Percentiles rank a stretch among this genome's conserved stretches.
These are phyloP conservation scores for Ctenochaetus hawaiiensis DNA, from an alignment of 2,797 vertebrate genomes.

Conservation along the genomic window DNA sequence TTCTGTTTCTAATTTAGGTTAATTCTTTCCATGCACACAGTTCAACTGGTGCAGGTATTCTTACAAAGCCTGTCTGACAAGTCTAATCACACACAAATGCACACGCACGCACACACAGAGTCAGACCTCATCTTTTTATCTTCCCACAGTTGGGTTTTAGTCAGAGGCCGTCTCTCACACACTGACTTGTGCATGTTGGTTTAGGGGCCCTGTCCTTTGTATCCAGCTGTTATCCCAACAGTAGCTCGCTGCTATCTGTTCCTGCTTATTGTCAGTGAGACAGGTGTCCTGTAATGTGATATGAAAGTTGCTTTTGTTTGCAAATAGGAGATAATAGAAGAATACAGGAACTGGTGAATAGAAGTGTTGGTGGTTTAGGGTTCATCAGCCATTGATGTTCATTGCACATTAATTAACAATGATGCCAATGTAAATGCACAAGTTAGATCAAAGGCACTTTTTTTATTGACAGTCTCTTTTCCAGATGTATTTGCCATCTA, in stretches of 20 bases:
- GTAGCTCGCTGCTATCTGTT: constrained; percentile 57
- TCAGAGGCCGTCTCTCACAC: constrained; percentile 40
- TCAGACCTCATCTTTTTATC: neutral
- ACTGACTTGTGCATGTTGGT: constrained; percentile 3
- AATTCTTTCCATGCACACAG: constrained; percentile 57
- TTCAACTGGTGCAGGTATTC: constrained; percentile 26
- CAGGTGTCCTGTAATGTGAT: constrained; percentile 28
- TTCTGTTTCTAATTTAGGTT: constrained; percentile 58
- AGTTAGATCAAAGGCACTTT: too few relatives aligned
- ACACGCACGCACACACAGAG: neutral
- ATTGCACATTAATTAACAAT: too few relatives aligned
- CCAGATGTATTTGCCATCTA: too few relatives aligned
- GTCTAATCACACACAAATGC: constrained; percentile 36
- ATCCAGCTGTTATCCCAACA: constrained; percentile 56
- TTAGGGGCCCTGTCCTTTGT: constrained; percentile 33
- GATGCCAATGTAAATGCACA: too few relatives aligned
- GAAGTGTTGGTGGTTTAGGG: too few relatives aligned
- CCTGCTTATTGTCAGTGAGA: constrained; percentile 67
- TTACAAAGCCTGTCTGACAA: constrained; percentile 35
- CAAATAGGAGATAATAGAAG: constrained; percentile 5
- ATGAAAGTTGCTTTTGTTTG: constrained; percentile 28
- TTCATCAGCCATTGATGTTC: too few relatives aligned
- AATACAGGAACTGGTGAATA: neutral
- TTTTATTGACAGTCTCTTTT: too few relatives aligned
- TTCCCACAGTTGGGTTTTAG: constrained; percentile 39